Evolutionary conservation across 1,140 invertebrate species (phyloP).

Genomic region (Antheraea mylitta): DNA sequence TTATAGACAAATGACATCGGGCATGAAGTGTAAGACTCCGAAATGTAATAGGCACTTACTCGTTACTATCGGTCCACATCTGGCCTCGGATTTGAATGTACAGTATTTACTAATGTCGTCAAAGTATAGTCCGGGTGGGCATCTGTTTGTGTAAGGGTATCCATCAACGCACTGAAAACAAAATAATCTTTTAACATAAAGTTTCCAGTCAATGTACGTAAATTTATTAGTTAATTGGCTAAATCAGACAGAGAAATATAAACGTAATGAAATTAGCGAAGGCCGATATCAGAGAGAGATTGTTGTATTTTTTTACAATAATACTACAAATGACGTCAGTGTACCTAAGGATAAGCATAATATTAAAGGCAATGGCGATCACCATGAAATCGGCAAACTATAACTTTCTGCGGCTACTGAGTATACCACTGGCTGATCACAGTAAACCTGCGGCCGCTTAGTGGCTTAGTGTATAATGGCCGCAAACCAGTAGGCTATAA

Average conservation of each 20-base stretch:
- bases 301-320: too few species aligned
- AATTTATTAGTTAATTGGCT: not conserved
- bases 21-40: slow-evolving; percentile 2
- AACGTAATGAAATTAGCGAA: too few species aligned
- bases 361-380: too few species aligned
- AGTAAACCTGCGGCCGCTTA: too few species aligned
- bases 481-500: too few species aligned
- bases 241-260: not conserved
- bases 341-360: too few species aligned
- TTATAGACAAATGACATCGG: not conserved
- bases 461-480: too few species aligned
- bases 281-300: too few species aligned
- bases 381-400: too few species aligned
- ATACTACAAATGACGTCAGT: too few species aligned
- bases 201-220: not conserved
- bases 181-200: not conserved
- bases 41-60: slow-evolving; percentile 81
- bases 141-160: slow-evolving; percentile 91
- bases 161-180: slow-evolving; percentile 90
- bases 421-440: too few species aligned
- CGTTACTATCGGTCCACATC: slow-evolving; percentile 91
- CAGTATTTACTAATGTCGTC: slow-evolving; percentile 95
- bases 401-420: too few species aligned
- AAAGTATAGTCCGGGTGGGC: slow-evolving; percentile 93
- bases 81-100: slow-evolving; percentile 94